Conservation (phyloP, 2,113 vertebrate genomes). For the Neoarius graeffei region DNA sequence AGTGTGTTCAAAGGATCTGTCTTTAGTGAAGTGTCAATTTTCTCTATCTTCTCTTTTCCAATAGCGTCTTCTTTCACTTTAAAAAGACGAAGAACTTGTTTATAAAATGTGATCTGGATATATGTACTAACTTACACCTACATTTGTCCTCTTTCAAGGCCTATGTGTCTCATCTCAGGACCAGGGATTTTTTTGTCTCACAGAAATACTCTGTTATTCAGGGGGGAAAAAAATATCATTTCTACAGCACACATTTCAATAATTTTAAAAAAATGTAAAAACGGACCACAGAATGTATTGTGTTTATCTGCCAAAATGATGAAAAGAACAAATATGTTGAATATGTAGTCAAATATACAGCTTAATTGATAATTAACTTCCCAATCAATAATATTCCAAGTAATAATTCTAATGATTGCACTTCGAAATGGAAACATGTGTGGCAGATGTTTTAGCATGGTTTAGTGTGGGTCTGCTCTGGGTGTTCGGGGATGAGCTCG, state of each 20-base stretch:
- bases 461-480: background rate
- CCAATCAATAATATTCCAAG: no score
- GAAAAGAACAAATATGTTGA: background rate
- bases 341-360: background rate
- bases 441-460: background rate
- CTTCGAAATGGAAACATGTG: background rate
- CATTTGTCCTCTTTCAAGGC: background rate
- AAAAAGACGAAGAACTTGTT: slow-evolving; percentile 29
- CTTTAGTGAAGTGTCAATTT: slow-evolving; percentile 31
- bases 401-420: background rate
- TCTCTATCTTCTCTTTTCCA: slow-evolving; percentile 57
- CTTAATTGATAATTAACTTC: background rate
- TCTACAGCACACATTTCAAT: background rate
- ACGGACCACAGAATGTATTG: background rate
- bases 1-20: slow-evolving; percentile 18
- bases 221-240: background rate
- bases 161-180: background rate
- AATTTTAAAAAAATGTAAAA: background rate
- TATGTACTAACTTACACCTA: background rate
- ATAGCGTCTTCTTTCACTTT: slow-evolving; percentile 72
- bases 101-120: background rate
- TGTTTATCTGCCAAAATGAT: background rate
- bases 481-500: background rate
- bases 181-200: background rate
- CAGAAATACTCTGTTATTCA: background rate